Conservation (phyloP, 2,797 vertebrate genomes). For the Dicrostonyx torquatus region DNA sequence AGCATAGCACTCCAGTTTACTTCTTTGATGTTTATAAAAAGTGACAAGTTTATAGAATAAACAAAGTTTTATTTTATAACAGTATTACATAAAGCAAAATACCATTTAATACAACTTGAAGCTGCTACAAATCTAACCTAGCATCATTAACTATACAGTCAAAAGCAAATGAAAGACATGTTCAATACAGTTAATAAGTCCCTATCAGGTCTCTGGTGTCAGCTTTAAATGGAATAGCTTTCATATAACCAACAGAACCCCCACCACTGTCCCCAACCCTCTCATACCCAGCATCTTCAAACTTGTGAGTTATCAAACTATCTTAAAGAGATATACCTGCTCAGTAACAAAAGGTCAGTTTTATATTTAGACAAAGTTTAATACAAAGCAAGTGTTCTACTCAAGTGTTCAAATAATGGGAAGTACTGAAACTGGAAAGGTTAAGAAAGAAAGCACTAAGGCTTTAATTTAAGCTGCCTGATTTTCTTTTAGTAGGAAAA, state of each 20-base stretch:
- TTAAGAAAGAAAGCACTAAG: constrained; percentile 87
- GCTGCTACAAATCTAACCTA: constrained; percentile 89
- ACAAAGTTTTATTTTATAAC: constrained; percentile 90
- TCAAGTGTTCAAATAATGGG: constrained; percentile 80
- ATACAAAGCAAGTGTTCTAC: constrained; percentile 83
- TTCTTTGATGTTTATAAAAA: constrained; percentile 50
- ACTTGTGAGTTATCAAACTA: constrained; percentile 78
- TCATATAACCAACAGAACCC: constrained; percentile 60
- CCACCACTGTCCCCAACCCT: not conserved
- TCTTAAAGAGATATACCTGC: constrained; percentile 74
- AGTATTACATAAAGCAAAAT: constrained; percentile 91
- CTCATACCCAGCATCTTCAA: constrained; percentile 69
- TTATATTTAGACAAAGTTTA: constrained; percentile 83
- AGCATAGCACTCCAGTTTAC: not conserved
- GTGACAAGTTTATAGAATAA: constrained; percentile 86
- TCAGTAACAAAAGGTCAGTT: constrained; percentile 82
- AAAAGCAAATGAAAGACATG: constrained; percentile 76
- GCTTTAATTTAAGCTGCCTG: constrained; percentile 90
- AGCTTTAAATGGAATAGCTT: constrained; percentile 73
- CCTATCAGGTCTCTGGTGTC: constrained; percentile 79
- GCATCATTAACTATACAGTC: constrained; percentile 87
- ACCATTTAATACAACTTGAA: constrained; percentile 90
- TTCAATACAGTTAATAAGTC: constrained; percentile 84
- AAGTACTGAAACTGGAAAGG: constrained; percentile 81
- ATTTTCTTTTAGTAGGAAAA: constrained; percentile 78